Evolutionary conservation across 2,888 invertebrate genomes (phyloP), one percentile per base, ranked within the genome.

Genomic region (Sympetrum striolatum): DNA sequence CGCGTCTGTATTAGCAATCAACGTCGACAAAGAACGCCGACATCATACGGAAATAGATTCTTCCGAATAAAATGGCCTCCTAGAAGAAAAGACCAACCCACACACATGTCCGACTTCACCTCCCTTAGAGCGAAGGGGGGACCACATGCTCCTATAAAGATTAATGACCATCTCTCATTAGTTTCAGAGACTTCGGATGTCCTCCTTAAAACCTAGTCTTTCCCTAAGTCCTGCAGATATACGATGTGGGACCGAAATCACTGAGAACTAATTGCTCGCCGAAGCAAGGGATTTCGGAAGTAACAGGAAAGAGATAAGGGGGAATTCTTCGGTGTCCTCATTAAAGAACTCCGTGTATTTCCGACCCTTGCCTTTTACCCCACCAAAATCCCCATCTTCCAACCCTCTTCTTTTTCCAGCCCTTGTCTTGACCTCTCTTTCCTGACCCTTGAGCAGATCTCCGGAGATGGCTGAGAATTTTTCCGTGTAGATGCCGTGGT

Each of bases 81-180:
- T 31, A 31, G 73, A 73, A 3, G 73, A 12, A 31, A 73, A 25
- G 25, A 73, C 31, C 31, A 25, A 60, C n/a, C 60, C 60, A n/a
- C 35, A 22, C 82, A 82, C 10, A 86, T 86, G 86, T 64, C 60
- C 64, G 64, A 44, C n/a, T 37, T 22, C 31, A 12, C 35, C 22
- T 37, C 39, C 81, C 48, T 53, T 15, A 25, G 12, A 39, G 25
- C 53, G 81, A 22, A 14, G 12, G 14, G n/a, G 12, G 25, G 35
- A 14, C 53, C 37, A 35, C 22, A n/a, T 60, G 39, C 58, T 15
- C 44, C 81, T 14, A 31, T 60, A 37, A 60, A 86, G 86, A 86
- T 86, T 86, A 86, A 86, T 86, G 86, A 86, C 86, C 60, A 86
- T 60, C 37, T 64, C 86, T 86, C 86, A 60, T 86, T 86, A 86